Evolutionary conservation across 2,888 invertebrate genomes (phyloP).

Genomic region (Eupithecia centaureata): DNA sequence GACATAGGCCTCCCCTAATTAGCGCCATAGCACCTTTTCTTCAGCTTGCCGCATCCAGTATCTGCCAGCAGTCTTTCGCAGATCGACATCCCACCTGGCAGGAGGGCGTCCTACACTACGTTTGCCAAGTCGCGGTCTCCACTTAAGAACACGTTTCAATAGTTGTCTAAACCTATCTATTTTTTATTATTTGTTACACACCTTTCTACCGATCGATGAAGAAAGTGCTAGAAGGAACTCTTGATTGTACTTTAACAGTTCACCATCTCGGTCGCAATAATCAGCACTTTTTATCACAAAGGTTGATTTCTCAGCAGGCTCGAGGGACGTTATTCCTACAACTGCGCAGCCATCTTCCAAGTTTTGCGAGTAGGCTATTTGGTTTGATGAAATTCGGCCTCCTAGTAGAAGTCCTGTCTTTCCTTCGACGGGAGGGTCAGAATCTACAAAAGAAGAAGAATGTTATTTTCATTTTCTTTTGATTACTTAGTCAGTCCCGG

Average conservation of each 20-base stretch:
- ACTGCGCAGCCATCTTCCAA: conserved; percentile 69
- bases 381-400: conserved; percentile 69
- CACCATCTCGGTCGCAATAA: conserved; percentile 70
- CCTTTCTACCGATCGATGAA: conserved; percentile 66
- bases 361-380: conserved; percentile 71
- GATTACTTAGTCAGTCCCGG: too few relatives aligned
- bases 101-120: too few relatives aligned
- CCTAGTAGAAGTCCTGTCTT: conserved; percentile 68
- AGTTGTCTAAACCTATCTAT: too few relatives aligned
- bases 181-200: conserved; percentile 31
- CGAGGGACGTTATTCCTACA: conserved; percentile 52
- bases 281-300: conserved; percentile 74
- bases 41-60: too few relatives aligned
- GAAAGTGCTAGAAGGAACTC: conserved; percentile 72
- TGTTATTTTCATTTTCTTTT: background rate
- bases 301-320: conserved; percentile 60
- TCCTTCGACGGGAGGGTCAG: conserved; percentile 63
- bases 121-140: too few relatives aligned
- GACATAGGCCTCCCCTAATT: too few relatives aligned
- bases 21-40: too few relatives aligned
- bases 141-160: too few relatives aligned
- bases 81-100: too few relatives aligned
- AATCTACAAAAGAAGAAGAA: conserved; percentile 48
- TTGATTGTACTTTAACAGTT: conserved; percentile 72
- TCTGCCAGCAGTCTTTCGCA: too few relatives aligned